Percentiles rank a stretch among this genome's conserved stretches.
Evolutionary conservation across 2,113 vertebrate genomes (phyloP).

Genomic region (Apodemus speciosus): DNA sequence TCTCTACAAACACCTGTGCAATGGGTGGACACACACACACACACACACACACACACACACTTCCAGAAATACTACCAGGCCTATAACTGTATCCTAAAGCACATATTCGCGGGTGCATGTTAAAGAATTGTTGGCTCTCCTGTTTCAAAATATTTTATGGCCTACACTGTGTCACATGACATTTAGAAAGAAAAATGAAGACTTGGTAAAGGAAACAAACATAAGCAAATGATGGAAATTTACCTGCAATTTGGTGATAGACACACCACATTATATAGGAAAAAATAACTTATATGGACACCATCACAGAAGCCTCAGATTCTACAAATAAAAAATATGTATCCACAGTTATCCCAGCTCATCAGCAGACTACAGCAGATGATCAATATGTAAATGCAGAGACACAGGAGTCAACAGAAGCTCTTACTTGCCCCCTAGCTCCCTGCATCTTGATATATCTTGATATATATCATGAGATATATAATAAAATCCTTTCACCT

Average conservation of each 20-base stretch:
- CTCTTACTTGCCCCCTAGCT: background rate
- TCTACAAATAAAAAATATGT: conserved; percentile 39
- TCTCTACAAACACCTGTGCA: background rate
- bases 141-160: background rate
- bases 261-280: background rate
- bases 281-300: background rate
- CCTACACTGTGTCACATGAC: background rate
- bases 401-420: background rate
- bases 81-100: background rate
- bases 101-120: background rate
- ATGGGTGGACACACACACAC: background rate
- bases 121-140: background rate
- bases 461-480: background rate
- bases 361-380: background rate
- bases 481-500: conserved; percentile 25
- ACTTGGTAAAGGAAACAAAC: background rate
- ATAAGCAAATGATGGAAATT: background rate
- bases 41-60: background rate
- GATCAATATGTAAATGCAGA: background rate
- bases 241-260: background rate
- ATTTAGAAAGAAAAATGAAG: background rate
- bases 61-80: background rate
- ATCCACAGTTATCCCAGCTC: background rate
- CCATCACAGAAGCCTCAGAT: background rate
- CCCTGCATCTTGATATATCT: no score